Base-by-base conservation (phyloP, 92 coral and sea anemone species). In the Pocillopora meandrina region DNA sequence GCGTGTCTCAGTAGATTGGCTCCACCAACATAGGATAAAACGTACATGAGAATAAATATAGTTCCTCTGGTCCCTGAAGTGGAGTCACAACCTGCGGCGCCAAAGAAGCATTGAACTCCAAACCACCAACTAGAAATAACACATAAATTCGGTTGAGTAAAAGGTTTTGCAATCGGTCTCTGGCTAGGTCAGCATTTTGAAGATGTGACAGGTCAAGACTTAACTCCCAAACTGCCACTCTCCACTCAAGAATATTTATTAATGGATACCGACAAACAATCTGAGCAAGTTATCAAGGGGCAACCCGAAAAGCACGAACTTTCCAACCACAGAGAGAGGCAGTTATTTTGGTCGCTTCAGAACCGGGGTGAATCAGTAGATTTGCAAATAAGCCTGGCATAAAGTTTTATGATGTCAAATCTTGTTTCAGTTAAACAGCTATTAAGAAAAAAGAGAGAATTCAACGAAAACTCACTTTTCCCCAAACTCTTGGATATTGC, bases 61-160 rank as follows among this genome's bases (percentile, higher is more conserved):
- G 91, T 77, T 56, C 98, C 98, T 26, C 94, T 77, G 9, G 85
- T 76, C 52, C 93, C 94, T 12, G 90, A 81, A 14, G 52, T 71
- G 65, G 87, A 64, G 65, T 58, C 64, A 68, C 98, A 94, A 18
- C 94, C 92, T 14, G 92, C 93, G 10, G 89, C 88, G n/a, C 98
- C 98, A 65, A 92, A 90, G 68, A 94, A 90, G 74, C 98, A 94
- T 19, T 84, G 93, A 10, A 94, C 16, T 70, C 98, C 98, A 81
- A 90, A 90, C 91, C 92, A 87, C 95, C 95, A 94, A 75, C 98
- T 94, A 70, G 63, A 71, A 12, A 31, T 16, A 6, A 49, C 10
- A 65, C 10, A 13, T 34, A 58, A 60, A 17, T 14, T 15, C 21
- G 9, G n/a, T 17, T 47, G 6, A 26, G 8, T 26, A 5, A 12